Percentiles rank a stretch among this genome's conserved stretches.
Evolutionary conservation across 2,113 vertebrate genomes (phyloP).

Genomic region (Mesocricetus auratus): DNA sequence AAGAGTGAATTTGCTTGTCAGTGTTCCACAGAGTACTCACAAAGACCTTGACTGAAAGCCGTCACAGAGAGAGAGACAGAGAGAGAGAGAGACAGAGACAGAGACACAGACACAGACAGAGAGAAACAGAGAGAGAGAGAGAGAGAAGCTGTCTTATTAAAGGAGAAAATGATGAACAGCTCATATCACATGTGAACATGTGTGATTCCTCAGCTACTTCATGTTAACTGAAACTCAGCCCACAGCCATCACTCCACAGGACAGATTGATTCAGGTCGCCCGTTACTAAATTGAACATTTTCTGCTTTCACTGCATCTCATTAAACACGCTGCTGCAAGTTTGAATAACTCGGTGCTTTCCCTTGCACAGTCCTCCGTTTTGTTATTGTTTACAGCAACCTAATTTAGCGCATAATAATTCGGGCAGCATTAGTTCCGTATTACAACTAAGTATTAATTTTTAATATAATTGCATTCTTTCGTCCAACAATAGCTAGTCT

Average conservation of each 20-base stretch:
- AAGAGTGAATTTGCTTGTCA: neutral
- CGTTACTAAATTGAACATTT: constrained; percentile 75
- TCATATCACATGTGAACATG: neutral
- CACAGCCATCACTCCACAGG: constrained; percentile 40
- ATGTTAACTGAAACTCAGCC: constrained; percentile 52
- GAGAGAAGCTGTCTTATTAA: neutral
- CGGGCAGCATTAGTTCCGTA: constrained; percentile 68
- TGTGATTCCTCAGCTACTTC: constrained; percentile 49
- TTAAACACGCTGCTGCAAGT: constrained; percentile 66
- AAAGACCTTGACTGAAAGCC: neutral
- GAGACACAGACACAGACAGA: neutral
- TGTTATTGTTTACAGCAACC: constrained; percentile 77
- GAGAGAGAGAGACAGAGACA: neutral
- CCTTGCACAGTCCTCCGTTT: constrained; percentile 71
- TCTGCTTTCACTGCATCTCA: constrained; percentile 68
- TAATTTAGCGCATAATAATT: constrained; percentile 79
- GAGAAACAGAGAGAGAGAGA: neutral
- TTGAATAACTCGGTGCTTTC: constrained; percentile 74
- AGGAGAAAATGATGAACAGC: constrained; percentile 45
- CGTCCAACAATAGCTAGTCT: constrained; percentile 73
- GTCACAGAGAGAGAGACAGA: neutral
- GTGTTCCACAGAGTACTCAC: neutral
- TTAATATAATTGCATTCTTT: constrained; percentile 79
- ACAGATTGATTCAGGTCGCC: constrained; percentile 70
- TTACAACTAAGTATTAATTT: constrained; percentile 76